Evolutionary conservation across 2,888 invertebrate species (phyloP), one percentile per base, ranked within the genome.

Genomic region (Drosophila anomelani): DNA sequence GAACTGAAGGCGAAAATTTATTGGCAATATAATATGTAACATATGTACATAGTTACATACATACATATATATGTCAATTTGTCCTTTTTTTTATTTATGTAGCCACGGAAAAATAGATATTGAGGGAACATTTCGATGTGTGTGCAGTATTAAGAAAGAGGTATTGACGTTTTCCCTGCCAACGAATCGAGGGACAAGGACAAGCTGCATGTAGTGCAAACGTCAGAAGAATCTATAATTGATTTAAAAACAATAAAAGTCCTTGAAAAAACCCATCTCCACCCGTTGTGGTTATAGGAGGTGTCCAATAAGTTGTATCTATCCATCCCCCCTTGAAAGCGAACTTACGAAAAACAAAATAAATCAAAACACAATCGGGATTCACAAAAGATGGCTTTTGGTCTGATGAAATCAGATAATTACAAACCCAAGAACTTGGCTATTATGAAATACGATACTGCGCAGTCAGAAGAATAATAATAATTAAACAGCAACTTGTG

Each of bases 391-490:
- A 53, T 53, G 51, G 51, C 51, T 53, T 15, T 53, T 36, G 51
- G 34, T 20, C 34, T 15, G 20, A 20, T 20, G 51, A 20, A 34
- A 34, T 53, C 51, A 53, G 51, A 53, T 34, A 36, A 36, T 53
- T 53, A 4, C 34, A 36, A 15, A 10, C 6, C 20, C 8, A 36
- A 15, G 34, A 23, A 53, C 51, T 23, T 53, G 6, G 34, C 51
- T 53, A 53, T 53, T 53, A 43, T 43, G 38, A 59, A 60, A 62
- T 17, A 60, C 41, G 56, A 38, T 46, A 17, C 43, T 62, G 20
- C 51, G 51, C 51, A 53, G 51, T 53, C 51, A 15, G 51, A 23
- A 23, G 34, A 53, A 23, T 36, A 53, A 15, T 23, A 23, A 4
- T 53, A 53, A 36, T 23, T 10, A 2, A 36, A 34, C 34, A 34